These are phyloP conservation scores for Melipona beecheii DNA, from an alignment of 2,888 invertebrate species.

Conservation along the genomic window DNA sequence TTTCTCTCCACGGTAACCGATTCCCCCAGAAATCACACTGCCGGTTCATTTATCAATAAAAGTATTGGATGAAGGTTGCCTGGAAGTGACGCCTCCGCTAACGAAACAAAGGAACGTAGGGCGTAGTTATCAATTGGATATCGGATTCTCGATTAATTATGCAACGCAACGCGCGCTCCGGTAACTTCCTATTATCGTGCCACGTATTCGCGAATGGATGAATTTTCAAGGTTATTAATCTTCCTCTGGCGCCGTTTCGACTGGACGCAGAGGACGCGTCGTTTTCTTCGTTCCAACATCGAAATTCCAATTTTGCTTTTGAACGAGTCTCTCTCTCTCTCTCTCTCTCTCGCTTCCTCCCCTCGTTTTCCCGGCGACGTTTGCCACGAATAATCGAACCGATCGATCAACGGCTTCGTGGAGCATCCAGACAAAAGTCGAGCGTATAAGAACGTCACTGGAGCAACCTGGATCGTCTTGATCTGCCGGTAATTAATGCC, in stretches of 20 bases:
- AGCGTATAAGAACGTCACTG: background rate
- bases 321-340: background rate
- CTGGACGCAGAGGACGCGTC: conserved; percentile 12
- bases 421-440: background rate
- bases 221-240: conserved; percentile 56
- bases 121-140: conserved; percentile 50
- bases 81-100: conserved; percentile 45
- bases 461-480: conserved; percentile 20
- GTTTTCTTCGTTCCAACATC: background rate
- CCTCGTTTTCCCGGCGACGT: background rate
- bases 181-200: conserved; percentile 25
- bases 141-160: conserved; percentile 59
- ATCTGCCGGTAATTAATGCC: conserved; percentile 61
- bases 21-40: conserved; percentile 33
- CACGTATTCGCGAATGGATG: conserved; percentile 11
- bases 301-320: conserved; percentile 22
- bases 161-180: conserved; percentile 33
- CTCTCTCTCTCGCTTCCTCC: too few relatives aligned
- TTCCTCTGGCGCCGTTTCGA: conserved; percentile 20
- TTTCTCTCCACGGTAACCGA: background rate
- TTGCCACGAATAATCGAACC: conserved; percentile 14
- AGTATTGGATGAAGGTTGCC: conserved; percentile 46
- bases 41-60: conserved; percentile 59
- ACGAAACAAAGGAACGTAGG: conserved; percentile 47
- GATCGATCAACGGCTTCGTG: conserved; percentile 34